Evolutionary conservation across 2,113 vertebrate species (phyloP), one percentile per base, ranked within the genome.

Genomic region (Emydura subglobosa): DNA sequence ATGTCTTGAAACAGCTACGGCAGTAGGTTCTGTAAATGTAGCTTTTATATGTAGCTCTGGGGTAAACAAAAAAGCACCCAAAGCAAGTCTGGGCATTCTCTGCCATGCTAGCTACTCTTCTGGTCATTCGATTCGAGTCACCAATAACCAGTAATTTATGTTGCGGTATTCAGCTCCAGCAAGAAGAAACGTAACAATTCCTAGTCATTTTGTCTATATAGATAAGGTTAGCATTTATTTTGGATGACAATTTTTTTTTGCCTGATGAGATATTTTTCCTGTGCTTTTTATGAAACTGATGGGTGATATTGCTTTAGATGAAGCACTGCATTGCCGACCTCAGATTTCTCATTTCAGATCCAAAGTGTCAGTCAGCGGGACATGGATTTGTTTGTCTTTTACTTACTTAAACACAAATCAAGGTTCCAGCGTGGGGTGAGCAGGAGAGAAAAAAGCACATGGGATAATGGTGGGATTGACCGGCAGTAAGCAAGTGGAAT

Each of bases 261-360:
- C 82, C 78, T 0, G 89, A 90, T 0, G 0, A 50, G 80, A 90
- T 92, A 85, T 94, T 97, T 94, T 95, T 91, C 72, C 55, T 59
- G 5, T 42, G 82, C 74, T 84, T 97, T 97, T 96, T 96, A 94
- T 97, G 93, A 97, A 96, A 93, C 44, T 97, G 96, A 92, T 95
- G 94, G 95, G 83, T 95, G 94, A 94, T 96, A 95, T 94, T 97
- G 95, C 93, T 95, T 96, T 94, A 93, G 95, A 96, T 96, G 96
- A 93, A 80, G 89, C 83, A 55, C 84, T 59, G 89, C 90, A 89
- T 87, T 13, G 17, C 82, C 92, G 93, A 85, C 91, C 91, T 74
- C 94, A 57, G 53, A 79, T 88, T 85, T 97, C 88, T 97, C 93
- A 93, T 95, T 97, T 96, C 91, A 89, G 51, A 88, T 89, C 68